Evolutionary conservation across 2,888 invertebrate genomes (phyloP).

Genomic region (Eumerus sabulonum): DNA sequence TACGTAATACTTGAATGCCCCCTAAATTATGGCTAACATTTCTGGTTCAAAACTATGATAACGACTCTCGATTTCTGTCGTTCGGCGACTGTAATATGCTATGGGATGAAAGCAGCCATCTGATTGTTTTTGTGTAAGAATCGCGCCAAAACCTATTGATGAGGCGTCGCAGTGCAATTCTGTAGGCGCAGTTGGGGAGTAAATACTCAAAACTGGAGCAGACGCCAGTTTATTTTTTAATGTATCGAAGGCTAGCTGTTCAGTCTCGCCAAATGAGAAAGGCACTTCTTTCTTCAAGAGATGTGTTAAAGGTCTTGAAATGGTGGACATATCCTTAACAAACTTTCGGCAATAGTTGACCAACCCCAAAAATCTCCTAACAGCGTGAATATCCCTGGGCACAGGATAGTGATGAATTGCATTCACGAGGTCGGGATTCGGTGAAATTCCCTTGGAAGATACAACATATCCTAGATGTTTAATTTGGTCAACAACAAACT

Average conservation of each 20-base stretch:
- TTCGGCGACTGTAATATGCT: constrained; percentile 71
- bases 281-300: constrained; percentile 52
- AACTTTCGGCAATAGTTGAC: constrained; percentile 70
- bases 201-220: constrained; percentile 20
- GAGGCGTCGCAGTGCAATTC: constrained; percentile 71
- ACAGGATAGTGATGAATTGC: constrained; percentile 48
- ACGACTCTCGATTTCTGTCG: constrained; percentile 64
- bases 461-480: constrained; percentile 69
- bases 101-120: constrained; percentile 36
- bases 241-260: constrained; percentile 63
- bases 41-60: no score
- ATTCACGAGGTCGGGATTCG: constrained; percentile 47
- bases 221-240: constrained; percentile 33
- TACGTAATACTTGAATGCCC: no score
- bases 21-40: constrained; percentile 72
- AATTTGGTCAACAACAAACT: constrained; percentile 63
- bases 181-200: constrained; percentile 32
- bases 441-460: constrained; percentile 43
- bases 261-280: constrained; percentile 18
- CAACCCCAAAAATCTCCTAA: constrained; percentile 70
- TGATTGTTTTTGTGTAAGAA: not conserved
- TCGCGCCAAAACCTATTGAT: no score
- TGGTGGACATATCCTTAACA: constrained; percentile 68
- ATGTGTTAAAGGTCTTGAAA: constrained; percentile 58
- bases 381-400: constrained; percentile 55